Evolutionary conservation across 2,113 vertebrate genomes (phyloP), one percentile per base, ranked within the genome.

Genomic region (Trogon surrucura): DNA sequence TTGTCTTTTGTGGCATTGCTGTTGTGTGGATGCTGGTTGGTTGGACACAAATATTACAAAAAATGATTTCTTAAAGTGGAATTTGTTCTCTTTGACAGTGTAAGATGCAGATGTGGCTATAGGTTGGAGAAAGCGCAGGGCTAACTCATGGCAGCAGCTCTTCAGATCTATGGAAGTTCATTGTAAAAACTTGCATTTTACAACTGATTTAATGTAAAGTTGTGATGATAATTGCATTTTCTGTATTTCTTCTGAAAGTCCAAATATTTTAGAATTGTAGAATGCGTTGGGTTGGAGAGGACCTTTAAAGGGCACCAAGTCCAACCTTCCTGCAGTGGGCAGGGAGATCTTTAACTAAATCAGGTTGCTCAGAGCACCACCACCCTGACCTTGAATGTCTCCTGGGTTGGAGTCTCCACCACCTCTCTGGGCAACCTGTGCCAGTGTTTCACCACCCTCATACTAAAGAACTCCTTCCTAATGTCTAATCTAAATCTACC

Each of bases 1-100:
- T 29, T 45, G 13, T 36, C 34, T 77, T 82, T 34, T 18, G 11
- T 72, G 54, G 5, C 20, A 1, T 51, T 67, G 2, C 13, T 73
- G 0, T 29, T 16, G 19, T 44, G 51, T 23, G 3, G 13, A 6
- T 57, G 29, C 32, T 78, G 71, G 13, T 65, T 4, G 2, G 5
- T 60, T 81, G 44, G 65, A 58, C 27, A 73, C 6, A 78, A 64
- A 11, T 27, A 15, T 61, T 47, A 10, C 1, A 44, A 67, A 71
- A 71, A 2, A 19, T 32, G 22, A 4, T 51, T 56, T 54, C 5
- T 60, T 75, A 7, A 0, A 17, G 25, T 56, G 32, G 19, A 54
- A 9, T 65, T 75, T 72, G 44, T 27, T 69, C 57, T 54, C 10
- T 75, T 48, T 44, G 57, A 32, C 45, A 32, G 38, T 16, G 2